Evolutionary conservation across 2,113 vertebrate species (phyloP), one percentile per base, ranked within the genome.

Genomic region (Apeltes quadracus): DNA sequence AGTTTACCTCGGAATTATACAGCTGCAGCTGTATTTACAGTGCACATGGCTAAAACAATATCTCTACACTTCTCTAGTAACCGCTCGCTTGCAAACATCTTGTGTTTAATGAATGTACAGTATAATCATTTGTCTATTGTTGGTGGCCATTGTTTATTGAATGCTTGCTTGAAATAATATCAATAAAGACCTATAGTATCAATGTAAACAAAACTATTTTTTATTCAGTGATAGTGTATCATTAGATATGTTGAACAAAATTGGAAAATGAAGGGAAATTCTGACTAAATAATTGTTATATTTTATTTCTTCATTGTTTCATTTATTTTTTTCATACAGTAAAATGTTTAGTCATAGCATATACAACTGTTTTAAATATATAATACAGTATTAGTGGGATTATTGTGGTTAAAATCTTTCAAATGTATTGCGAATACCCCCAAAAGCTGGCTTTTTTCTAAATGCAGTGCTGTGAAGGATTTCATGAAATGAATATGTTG

Each of bases 401-500:
- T 4, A 34, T 7, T 34, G 32, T 63, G 18, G 25, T 59, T 56
- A 55, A 20, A 50, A 0, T 57, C 12, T 25, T 23, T 25, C 25
- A 34, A 54, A 54, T 3, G 22, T n/a, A n/a, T n/a, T n/a, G n/a
- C n/a, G n/a, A n/a, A n/a, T n/a, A n/a, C n/a, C n/a, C n/a, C n/a
- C n/a, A 53, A 12, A 23, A 51, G 25, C 11, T 44, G 16, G 14
- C 2, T 29, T 64, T 29, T 44, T 59, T 55, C 20, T 14, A 44
- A 7, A 54, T 34, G 18, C 25, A 7, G 3, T 20, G 14, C 9
- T 56, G 12, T 50, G 39, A 44, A 36, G 22, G 11, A 11, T 38
- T 58, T 64, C 29, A 14, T 61, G 5, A 72, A 67, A 23, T 43
- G 1, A 44, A 62, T 72, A 72, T 25, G 12, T 29, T 32, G 9